phyloP scores from a whole-genome alignment of 2,113 vertebrate genomes.

The Nematolebias whitei region DNA sequence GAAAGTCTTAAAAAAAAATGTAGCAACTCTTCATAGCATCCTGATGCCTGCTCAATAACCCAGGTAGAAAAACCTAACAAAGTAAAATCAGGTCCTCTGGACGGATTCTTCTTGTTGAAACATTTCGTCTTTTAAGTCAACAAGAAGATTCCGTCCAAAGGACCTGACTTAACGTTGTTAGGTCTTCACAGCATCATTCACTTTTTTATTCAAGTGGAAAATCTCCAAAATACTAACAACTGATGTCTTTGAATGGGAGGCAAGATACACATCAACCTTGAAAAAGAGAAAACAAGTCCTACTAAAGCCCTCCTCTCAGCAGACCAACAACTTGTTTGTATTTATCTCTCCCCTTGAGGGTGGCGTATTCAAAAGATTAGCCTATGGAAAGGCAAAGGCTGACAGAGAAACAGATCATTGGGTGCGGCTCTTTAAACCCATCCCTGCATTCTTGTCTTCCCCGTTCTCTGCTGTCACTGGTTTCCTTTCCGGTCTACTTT shows the following conservation, averaged over 20 bases:
- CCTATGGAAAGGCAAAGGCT: slow-evolving; percentile 45
- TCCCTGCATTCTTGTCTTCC: slow-evolving; percentile 58
- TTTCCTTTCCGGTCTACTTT: slow-evolving; percentile 41
- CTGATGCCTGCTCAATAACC: no score
- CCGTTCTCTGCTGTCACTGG: slow-evolving; percentile 40
- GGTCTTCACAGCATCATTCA: no score
- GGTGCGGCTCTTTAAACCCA: slow-evolving; percentile 57
- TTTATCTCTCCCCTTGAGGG: background rate
- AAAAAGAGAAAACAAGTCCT: background rate
- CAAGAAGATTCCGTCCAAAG: no score
- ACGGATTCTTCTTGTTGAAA: no score
- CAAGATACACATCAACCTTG: background rate
- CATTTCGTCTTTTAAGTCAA: no score
- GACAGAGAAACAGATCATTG: slow-evolving; percentile 43
- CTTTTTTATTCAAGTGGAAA: background rate
- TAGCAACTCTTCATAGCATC: no score
- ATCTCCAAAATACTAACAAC: background rate
- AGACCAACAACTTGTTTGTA: slow-evolving; percentile 41
- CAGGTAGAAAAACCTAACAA: no score
- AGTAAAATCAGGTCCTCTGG: no score
- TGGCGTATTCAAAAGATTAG: slow-evolving; percentile 52
- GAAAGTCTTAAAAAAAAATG: no score
- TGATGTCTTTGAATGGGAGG: background rate
- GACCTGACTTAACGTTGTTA: no score
- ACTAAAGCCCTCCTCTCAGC: background rate